Evolutionary conservation across 2,797 vertebrate species (phyloP).

Genomic region (Pseudomugil gertrudae): DNA sequence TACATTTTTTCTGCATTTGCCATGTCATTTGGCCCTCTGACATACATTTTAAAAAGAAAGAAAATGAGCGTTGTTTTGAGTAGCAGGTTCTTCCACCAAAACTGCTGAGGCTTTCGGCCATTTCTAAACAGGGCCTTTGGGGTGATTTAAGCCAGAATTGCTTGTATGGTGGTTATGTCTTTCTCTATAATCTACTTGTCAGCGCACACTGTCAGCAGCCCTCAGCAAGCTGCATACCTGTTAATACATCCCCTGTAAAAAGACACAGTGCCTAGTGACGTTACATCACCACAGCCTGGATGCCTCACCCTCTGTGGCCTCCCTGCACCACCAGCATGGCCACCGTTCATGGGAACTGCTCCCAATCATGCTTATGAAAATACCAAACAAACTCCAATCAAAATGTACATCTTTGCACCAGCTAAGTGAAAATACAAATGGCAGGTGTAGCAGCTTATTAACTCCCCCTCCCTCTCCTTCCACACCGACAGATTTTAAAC

Average conservation of each 20-base stretch:
- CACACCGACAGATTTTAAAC: conserved; percentile 72
- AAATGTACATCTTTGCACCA: conserved; percentile 23
- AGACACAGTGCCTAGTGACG: conserved; percentile 50
- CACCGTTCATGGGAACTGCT: conserved; percentile 62
- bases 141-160: conserved; percentile 54
- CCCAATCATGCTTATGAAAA: conserved; percentile 20
- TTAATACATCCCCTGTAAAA: conserved; percentile 65
- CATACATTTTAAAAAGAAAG: too few species aligned
- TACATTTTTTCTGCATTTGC: too few species aligned
- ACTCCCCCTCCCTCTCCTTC: conserved; percentile 25
- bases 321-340: conserved; percentile 49
- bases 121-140: conserved; percentile 29
- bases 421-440: conserved; percentile 41
- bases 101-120: conserved; percentile 20
- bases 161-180: conserved; percentile 60
- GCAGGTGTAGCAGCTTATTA: conserved; percentile 64
- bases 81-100: conserved; percentile 6
- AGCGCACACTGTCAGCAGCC: conserved; percentile 60
- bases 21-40: too few species aligned
- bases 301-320: conserved; percentile 60
- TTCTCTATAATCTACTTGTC: conserved; percentile 71
- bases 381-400: conserved; percentile 27
- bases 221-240: conserved; percentile 66
- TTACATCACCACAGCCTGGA: conserved; percentile 60
- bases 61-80: neutral